Conservation (phyloP, 2,797 vertebrate genomes). For the Decapterus maruadsi region DNA sequence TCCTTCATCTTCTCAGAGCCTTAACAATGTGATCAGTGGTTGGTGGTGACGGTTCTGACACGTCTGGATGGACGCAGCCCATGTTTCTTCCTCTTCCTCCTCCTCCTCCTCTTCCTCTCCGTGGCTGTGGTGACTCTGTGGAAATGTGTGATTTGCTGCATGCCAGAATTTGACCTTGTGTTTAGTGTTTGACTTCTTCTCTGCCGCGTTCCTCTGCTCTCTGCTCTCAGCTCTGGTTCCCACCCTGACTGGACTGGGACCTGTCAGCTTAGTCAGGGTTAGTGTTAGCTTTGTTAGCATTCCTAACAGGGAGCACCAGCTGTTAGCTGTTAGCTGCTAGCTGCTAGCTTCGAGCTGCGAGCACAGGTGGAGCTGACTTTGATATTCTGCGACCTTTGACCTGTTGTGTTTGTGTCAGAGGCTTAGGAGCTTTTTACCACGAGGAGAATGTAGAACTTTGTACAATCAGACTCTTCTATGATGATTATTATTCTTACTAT, state of each 20-base stretch:
- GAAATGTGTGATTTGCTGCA: slow-evolving; percentile 68
- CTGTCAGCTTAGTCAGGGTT: slow-evolving; percentile 45
- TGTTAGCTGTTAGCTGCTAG: slow-evolving; percentile 51
- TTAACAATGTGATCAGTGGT: no score
- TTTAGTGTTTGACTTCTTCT: slow-evolving; percentile 62
- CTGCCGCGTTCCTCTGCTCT: slow-evolving; percentile 24
- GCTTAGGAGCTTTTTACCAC: slow-evolving; percentile 70
- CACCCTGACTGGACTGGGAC: slow-evolving; percentile 8
- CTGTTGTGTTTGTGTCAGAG: slow-evolving; percentile 62
- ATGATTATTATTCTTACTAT: slow-evolving; percentile 48
- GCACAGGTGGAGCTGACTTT: slow-evolving; percentile 27
- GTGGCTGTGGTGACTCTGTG: slow-evolving; percentile 48
- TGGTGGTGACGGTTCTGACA: no score
- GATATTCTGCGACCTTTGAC: slow-evolving; percentile 65
- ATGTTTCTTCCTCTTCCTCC: slow-evolving; percentile 60
- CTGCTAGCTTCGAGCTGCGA: slow-evolving; percentile 49
- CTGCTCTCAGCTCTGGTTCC: slow-evolving; percentile 8
- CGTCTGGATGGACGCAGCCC: no score
- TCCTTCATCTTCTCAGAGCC: no score
- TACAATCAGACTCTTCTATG: slow-evolving; percentile 68
- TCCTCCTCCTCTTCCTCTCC: slow-evolving; percentile 64
- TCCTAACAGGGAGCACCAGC: slow-evolving; percentile 18
- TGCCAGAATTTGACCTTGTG: slow-evolving; percentile 69
- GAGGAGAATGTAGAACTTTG: slow-evolving; percentile 76
- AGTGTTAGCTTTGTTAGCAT: slow-evolving; percentile 49